phyloP scores from a whole-genome alignment of 2,797 vertebrate species.

The Bradypus variegatus region DNA sequence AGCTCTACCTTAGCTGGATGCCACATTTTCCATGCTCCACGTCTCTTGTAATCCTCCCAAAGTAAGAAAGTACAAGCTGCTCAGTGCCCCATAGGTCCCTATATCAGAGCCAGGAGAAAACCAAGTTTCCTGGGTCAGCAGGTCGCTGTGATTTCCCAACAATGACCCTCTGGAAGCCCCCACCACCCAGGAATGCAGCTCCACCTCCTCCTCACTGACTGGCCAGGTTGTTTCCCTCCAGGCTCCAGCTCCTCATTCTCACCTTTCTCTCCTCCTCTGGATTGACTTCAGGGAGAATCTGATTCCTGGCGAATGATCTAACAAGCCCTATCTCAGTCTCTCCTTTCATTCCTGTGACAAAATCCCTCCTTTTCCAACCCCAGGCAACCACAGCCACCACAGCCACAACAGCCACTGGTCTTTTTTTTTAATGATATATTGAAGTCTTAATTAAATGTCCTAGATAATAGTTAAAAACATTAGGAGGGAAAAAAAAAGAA shows the following conservation, averaged over 20 bases:
- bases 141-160: not conserved
- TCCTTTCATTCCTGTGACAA: not conserved
- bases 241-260: not conserved
- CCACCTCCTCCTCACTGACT: not conserved
- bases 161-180: not conserved
- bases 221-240: not conserved
- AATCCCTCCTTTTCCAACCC: not conserved
- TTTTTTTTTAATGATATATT: no score
- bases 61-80: not conserved
- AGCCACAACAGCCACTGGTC: not conserved
- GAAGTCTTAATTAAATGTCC: not conserved
- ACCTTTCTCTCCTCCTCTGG: not conserved
- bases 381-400: not conserved
- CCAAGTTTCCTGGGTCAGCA: not conserved
- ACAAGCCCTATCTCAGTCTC: not conserved
- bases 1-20: not conserved
- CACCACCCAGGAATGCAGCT: not conserved
- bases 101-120: not conserved
- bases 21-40: not conserved
- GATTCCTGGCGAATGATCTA: not conserved
- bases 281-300: not conserved
- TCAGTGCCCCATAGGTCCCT: not conserved
- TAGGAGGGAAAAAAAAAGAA: not conserved
- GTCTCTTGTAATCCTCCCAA: not conserved
- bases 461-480: not conserved